These are phyloP conservation scores for Enteromius trimaculatus DNA, from an alignment of 2,797 vertebrate genomes.

Conservation along the genomic window DNA sequence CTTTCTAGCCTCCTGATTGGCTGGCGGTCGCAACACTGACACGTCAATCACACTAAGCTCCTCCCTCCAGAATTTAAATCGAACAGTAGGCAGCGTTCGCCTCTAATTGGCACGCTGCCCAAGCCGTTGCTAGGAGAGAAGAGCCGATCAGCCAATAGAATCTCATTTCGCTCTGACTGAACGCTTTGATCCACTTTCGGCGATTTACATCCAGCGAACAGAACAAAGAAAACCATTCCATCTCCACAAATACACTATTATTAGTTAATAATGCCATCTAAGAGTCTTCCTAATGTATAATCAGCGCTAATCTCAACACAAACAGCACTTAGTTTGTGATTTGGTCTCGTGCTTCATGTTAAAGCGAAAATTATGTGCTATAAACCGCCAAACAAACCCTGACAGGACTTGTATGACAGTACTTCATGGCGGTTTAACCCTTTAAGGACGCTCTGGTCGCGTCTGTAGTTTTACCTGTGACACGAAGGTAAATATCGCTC, in stretches of 20 bases:
- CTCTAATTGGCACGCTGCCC: slow-evolving; percentile 72
- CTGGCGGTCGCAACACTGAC: neutral
- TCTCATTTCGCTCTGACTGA: neutral
- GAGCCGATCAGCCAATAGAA: slow-evolving; percentile 66
- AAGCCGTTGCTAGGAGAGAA: slow-evolving; percentile 78
- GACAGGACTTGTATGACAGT: neutral
- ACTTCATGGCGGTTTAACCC: neutral
- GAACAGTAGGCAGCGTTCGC: slow-evolving; percentile 64
- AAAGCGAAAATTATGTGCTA: neutral
- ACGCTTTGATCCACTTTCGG: slow-evolving; percentile 48
- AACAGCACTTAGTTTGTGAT: neutral
- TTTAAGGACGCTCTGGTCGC: no score
- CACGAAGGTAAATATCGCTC: slow-evolving; percentile 77
- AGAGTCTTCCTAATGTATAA: neutral
- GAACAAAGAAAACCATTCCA: neutral
- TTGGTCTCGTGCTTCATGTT: neutral
- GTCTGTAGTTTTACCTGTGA: slow-evolving; percentile 75
- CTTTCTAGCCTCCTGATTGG: slow-evolving; percentile 67
- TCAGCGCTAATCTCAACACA: neutral
- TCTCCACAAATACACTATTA: neutral
- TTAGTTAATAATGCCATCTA: neutral
- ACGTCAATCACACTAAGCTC: slow-evolving; percentile 53
- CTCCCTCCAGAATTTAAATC: slow-evolving; percentile 75
- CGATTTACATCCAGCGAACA: slow-evolving; percentile 15
- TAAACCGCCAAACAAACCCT: neutral